Evolutionary conservation across 1,140 invertebrate genomes (phyloP).

Genomic region (Hirudo medicinalis): DNA sequence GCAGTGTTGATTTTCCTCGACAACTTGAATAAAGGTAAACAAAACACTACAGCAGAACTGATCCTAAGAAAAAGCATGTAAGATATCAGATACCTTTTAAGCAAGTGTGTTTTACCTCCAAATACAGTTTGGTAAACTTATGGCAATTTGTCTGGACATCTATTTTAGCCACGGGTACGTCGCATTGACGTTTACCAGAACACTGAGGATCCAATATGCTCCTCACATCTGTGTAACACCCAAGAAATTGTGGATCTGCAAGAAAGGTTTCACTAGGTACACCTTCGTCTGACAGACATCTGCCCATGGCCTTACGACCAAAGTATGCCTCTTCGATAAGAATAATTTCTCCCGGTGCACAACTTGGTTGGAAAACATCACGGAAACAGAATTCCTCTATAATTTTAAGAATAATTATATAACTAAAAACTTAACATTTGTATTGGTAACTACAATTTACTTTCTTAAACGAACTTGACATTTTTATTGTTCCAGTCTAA

Average conservation of each 20-base stretch:
- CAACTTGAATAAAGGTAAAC: no score
- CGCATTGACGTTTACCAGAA: not conserved
- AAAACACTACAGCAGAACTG: no score
- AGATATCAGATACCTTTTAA: not conserved
- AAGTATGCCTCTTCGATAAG: not conserved
- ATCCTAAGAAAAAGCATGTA: not conserved
- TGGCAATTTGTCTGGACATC: not conserved
- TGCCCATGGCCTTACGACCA: constrained; percentile 4
- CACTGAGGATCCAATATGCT: constrained; percentile 2
- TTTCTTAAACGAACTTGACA: no score
- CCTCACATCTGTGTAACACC: constrained; percentile 9
- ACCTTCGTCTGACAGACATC: constrained; percentile 4
- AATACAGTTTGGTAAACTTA: not conserved
- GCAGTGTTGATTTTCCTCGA: no score
- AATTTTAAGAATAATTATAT: no score
- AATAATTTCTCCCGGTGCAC: not conserved
- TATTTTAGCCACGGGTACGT: not conserved
- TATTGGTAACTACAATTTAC: no score
- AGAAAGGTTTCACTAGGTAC: not conserved
- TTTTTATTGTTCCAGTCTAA: no score
- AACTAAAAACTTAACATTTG: no score
- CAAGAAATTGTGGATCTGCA: not conserved
- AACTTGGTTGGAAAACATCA: constrained; percentile 2
- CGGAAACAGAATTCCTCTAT: constrained; percentile 7
- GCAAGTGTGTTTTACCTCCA: not conserved